These are phyloP conservation scores for Oreochromis aureus DNA, from an alignment of 2,113 vertebrate genomes.

Conservation along the genomic window DNA sequence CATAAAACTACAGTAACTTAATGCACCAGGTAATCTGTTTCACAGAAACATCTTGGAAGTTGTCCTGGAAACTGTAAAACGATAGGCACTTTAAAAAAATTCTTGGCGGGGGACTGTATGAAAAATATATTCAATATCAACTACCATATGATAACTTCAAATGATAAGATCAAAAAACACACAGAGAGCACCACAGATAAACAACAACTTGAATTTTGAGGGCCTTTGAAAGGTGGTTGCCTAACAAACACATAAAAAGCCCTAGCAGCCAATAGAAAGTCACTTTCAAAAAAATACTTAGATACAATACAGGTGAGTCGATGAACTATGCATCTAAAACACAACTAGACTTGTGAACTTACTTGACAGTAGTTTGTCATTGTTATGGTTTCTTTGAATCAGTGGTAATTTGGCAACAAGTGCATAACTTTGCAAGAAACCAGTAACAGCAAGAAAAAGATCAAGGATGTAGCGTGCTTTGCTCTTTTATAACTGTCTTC, in stretches of 20 bases:
- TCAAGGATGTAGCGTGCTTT: not conserved
- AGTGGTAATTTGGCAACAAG: not conserved
- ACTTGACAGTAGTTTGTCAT: not conserved
- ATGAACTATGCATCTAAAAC: not conserved
- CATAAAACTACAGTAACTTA: not conserved
- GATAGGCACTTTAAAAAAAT: not conserved
- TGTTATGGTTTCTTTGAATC: not conserved
- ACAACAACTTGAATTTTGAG: not conserved
- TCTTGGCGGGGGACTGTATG: rapidly evolving
- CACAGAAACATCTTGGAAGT: not conserved
- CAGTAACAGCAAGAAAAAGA: not conserved
- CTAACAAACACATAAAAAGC: not conserved
- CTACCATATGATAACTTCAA: not conserved
- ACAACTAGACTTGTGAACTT: not conserved
- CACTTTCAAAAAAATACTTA: not conserved
- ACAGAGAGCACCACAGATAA: not conserved
- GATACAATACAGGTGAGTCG: not conserved
- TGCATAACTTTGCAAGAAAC: not conserved
- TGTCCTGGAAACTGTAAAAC: not conserved
- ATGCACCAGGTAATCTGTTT: not conserved
- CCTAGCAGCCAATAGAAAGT: not conserved
- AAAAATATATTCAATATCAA: not conserved
- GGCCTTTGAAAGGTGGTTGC: rapidly evolving
- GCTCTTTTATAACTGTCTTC: not conserved
- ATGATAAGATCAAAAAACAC: not conserved